A percentile compares a stretch with the other conserved stretches of the same genome.
Conservation (phyloP, 2,797 vertebrate genomes). For the Platyrinchus mystaceus region DNA sequence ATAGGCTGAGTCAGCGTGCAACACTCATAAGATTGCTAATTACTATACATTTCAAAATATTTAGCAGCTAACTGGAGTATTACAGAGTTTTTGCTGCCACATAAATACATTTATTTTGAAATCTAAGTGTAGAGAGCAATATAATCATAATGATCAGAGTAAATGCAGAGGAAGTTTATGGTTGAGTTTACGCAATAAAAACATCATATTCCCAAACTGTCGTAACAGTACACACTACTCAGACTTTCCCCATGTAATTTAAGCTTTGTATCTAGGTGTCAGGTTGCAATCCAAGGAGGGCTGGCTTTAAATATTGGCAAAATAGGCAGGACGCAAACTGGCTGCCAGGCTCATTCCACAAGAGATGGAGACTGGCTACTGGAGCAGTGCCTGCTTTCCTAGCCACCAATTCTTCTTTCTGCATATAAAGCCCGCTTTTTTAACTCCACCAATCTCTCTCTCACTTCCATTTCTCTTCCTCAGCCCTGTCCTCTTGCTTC, state of each 20-base stretch:
- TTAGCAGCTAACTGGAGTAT: background rate
- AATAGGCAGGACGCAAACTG: background rate
- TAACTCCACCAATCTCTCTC: background rate
- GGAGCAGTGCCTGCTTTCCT: background rate
- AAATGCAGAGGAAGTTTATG: background rate
- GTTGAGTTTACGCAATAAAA: background rate
- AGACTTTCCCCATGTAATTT: background rate
- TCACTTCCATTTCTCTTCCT: background rate
- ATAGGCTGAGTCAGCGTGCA: background rate
- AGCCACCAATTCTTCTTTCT: background rate
- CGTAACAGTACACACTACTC: background rate
- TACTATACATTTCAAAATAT: background rate
- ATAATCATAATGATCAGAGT: background rate
- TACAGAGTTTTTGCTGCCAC: background rate
- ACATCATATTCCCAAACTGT: background rate
- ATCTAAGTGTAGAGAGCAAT: background rate
- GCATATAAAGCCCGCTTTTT: background rate
- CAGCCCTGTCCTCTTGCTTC: background rate
- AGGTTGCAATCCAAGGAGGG: background rate
- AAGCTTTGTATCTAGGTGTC: background rate
- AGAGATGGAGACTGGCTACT: background rate
- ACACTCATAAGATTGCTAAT: rapidly evolving
- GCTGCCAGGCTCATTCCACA: background rate
- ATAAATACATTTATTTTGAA: background rate
- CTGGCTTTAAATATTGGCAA: background rate